phyloP scores from a whole-genome alignment of 2,888 invertebrate genomes.

The Cinara cedri region DNA sequence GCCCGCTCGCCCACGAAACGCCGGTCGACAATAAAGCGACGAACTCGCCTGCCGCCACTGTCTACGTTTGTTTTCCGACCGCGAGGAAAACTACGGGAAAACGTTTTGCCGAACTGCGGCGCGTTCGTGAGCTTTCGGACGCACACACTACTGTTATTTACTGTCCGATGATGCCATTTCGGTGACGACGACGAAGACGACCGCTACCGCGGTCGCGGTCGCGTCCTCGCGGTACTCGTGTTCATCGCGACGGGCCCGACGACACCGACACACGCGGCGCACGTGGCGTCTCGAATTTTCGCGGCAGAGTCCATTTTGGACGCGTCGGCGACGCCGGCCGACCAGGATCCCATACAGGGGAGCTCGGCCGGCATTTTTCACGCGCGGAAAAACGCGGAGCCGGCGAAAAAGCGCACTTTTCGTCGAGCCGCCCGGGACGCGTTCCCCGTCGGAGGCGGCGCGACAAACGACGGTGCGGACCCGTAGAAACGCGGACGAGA shows the following conservation, averaged over 20 bases:
- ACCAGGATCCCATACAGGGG: constrained; percentile 44
- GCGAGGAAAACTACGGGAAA: not conserved
- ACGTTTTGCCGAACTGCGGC: not conserved
- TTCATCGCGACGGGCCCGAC: not conserved
- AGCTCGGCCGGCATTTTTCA: not conserved
- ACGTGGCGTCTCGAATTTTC: not conserved
- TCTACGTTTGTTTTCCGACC: not conserved
- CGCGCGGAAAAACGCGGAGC: not conserved
- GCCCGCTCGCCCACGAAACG: not conserved
- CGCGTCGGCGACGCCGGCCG: constrained; percentile 16
- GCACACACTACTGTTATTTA: too few relatives aligned
- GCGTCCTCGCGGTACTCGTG: too few relatives aligned
- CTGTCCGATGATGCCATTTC: too few relatives aligned
- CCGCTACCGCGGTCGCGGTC: not conserved
- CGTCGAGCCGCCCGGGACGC: too few relatives aligned
- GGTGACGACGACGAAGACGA: too few relatives aligned
- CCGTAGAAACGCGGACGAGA: too few relatives aligned
- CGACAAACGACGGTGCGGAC: too few relatives aligned
- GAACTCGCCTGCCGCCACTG: not conserved
- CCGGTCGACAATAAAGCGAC: too few relatives aligned
- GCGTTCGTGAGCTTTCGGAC: too few relatives aligned
- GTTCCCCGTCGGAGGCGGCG: too few relatives aligned
- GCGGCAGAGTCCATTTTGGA: constrained; percentile 27
- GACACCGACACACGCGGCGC: constrained; percentile 14
- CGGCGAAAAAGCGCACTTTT: not conserved